Evolutionary conservation across 2,888 invertebrate species (phyloP), one percentile per base, ranked within the genome.

Genomic region (Coleophora flavipennella): DNA sequence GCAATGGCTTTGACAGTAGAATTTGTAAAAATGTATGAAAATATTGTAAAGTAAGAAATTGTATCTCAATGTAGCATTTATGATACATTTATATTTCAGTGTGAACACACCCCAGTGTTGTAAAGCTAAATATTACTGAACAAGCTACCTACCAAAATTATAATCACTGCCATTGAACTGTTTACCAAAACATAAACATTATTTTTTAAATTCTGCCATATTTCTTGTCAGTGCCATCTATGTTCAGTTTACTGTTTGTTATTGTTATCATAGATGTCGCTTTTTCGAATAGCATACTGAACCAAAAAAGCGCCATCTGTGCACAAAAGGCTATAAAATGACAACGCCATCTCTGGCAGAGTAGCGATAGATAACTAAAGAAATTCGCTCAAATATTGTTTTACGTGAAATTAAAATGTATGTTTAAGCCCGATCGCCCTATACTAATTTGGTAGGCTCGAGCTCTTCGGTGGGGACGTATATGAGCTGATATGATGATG

Each of bases 221-320:
- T n/a, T n/a, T n/a, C n/a, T n/a, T 49, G 47, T 43, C 46, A 46
- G 47, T 51, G 54, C 49, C 50, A 52, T 49, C 38, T 38, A 29
- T 29, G 4, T n/a, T 10, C 10, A n/a, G 8, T 29, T 9, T 8
- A 9, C 9, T 27, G 28, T 27, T 29, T n/a, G n/a, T 10, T 11
- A 11, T 8, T n/a, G 10, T 11, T 33, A 11, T 29, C 3, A 13
- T 29, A 36, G 36, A 31, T 36, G 31, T 31, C 36, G 20, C 20
- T 31, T 31, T 31, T 39, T 12, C 29, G 12, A 31, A 29, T 20
- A 20, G 6, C 20, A 20, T 4, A 4, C 3, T 6, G 20, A 20
- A 20, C 20, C 20, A 29, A 11, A 31, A 13, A 33, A 38, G 27
- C 39, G 39, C 42, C 42, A 39, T 40, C 56, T 54, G 39, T 44